Evolutionary conservation across 2,797 vertebrate species (phyloP).

Genomic region (Amniataba percoides): DNA sequence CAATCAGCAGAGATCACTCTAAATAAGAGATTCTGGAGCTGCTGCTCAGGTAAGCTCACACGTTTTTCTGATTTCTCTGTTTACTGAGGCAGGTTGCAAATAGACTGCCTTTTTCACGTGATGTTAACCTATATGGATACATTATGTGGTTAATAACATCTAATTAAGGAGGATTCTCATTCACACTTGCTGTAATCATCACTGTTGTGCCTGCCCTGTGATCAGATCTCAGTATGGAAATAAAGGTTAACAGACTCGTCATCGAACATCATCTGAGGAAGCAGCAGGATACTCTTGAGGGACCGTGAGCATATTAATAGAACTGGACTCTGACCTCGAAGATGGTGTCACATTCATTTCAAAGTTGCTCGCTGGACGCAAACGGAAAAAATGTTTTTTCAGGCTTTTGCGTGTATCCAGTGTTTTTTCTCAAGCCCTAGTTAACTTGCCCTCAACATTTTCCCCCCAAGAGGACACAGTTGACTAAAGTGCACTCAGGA

Average conservation of each 20-base stretch:
- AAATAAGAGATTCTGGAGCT: constrained; percentile 30
- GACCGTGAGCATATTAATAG: not conserved
- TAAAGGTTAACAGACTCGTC: not conserved
- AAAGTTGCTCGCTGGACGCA: not conserved
- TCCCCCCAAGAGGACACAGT: not conserved
- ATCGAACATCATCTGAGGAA: not conserved
- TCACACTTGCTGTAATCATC: constrained; percentile 7
- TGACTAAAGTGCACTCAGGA: not conserved
- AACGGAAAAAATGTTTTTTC: not conserved
- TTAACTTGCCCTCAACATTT: constrained; percentile 3
- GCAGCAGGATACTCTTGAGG: not conserved
- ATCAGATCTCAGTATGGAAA: constrained; percentile 31
- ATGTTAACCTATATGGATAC: constrained; percentile 4
- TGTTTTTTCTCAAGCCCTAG: not conserved
- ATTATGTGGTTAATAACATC: constrained; percentile 11
- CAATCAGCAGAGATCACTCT: constrained; percentile 48
- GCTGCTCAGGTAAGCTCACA: constrained; percentile 17
- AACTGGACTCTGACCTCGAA: not conserved
- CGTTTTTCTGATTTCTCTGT: constrained; percentile 33
- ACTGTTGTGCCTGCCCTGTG: constrained; percentile 3
- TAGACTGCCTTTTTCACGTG: not conserved
- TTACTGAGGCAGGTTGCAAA: constrained; percentile 28
- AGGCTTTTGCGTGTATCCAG: not conserved
- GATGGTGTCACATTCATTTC: not conserved
- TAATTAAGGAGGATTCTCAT: constrained; percentile 13